Evolutionary conservation across 2,888 invertebrate species (phyloP), one percentile per base, ranked within the genome.

Genomic region (Ditylenchus weischeri): DNA sequence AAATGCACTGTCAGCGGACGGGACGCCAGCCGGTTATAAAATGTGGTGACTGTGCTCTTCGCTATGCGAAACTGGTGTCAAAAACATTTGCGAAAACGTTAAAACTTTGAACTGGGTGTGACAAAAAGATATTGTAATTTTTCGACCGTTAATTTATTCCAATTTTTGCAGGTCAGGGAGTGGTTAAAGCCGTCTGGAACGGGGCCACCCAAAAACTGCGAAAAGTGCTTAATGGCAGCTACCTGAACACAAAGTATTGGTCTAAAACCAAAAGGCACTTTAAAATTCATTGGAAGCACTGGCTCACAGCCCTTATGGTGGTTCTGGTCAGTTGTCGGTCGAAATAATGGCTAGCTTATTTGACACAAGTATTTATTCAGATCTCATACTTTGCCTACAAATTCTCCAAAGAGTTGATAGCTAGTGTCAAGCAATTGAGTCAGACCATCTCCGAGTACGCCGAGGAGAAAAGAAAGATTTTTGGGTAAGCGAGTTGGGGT

Each of bases 251-350:
- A 1, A 54, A 29, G n/a, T 15, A 10, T 18, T 54, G 6, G 15
- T 23, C 54, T 7, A 54, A 54, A 13, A 54, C 54, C 54, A 54
- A 54, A 54, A 54, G n/a, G n/a, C 54, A 54, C 54, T 23, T 54
- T 18, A 54, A 54, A 54, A 7, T 2, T 13, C 54, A 54, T n/a
- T 54, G 54, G 54, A 54, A 54, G 54, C 23, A 21, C 1, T 54
- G 29, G 21, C n/a, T 54, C 4, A 23, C 29, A 11, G 29, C 29
- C 11, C 4, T 54, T 29, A 21, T 54, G 23, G 21, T 29, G 54
- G 2, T 54, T 10, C 10, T 54, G 29, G 43, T 43, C 43, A 13
- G 43, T 43, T 43, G 29, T 29, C 5, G 2, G 5, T 2, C 29
- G 5, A 29, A 29, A 29, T 29, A 29, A 29, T 29, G 5, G 5